A percentile compares a stretch with the other conserved stretches of the same genome.
Evolutionary conservation across 2,888 invertebrate genomes (phyloP).

Genomic region (Bugulina stolonifera): DNA sequence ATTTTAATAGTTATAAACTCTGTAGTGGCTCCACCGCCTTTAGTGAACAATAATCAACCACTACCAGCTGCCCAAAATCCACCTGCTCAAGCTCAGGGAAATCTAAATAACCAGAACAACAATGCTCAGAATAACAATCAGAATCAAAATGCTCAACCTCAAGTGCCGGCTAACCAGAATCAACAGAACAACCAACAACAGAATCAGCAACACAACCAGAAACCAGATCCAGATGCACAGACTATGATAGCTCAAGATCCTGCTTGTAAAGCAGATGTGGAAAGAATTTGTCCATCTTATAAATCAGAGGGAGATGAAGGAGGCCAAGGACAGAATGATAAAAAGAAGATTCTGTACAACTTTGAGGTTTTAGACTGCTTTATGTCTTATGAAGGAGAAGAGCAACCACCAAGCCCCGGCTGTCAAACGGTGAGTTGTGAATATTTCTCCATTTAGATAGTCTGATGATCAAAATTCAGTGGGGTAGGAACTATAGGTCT

Average conservation of each 20-base stretch:
- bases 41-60: not conserved
- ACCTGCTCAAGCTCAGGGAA: no score
- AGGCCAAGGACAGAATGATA: not conserved
- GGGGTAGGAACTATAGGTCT: no score
- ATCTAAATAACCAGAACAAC: not conserved
- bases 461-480: no score
- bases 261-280: conserved; percentile 5
- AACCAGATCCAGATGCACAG: not conserved
- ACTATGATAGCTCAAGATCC: not conserved
- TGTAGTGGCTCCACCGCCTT: not conserved
- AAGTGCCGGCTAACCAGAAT: not conserved
- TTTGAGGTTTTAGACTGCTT: conserved; percentile 24
- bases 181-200: not conserved
- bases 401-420: not conserved
- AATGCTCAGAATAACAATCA: not conserved
- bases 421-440: conserved; percentile 20
- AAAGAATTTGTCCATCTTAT: not conserved
- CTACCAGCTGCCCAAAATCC: not conserved
- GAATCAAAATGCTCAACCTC: not conserved
- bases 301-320: not conserved
- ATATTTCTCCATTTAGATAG: no score
- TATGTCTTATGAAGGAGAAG: conserved; percentile 23
- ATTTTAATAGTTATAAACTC: not conserved
- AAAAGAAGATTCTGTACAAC: conserved; percentile 14
- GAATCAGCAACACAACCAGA: not conserved